Evolutionary conservation across 2,797 vertebrate species (phyloP).

Genomic region (Silurus lanzhouensis): DNA sequence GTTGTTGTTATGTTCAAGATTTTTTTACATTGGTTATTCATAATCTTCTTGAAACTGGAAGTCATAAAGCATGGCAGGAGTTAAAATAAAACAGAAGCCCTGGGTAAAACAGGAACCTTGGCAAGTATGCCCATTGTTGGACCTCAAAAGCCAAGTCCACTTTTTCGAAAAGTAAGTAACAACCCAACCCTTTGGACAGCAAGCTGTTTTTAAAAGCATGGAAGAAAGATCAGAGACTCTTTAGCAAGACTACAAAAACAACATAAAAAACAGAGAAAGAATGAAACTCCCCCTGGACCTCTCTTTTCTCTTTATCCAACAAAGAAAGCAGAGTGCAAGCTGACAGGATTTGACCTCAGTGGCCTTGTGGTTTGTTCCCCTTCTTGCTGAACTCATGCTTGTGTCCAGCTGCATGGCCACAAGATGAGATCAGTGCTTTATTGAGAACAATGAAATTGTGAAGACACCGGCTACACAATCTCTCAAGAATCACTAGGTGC

Average conservation of each 20-base stretch:
- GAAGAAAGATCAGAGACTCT: conserved; percentile 70
- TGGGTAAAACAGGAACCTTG: not conserved
- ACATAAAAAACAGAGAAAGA: conserved; percentile 70
- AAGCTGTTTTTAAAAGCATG: conserved; percentile 66
- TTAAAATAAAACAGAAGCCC: conserved; percentile 16
- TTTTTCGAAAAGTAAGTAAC: conserved; percentile 27
- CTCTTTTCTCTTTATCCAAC: conserved; percentile 58
- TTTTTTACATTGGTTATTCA: not conserved
- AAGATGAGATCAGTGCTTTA: conserved; percentile 71
- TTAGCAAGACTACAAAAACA: conserved; percentile 67
- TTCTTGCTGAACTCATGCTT: conserved; percentile 64
- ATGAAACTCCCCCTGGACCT: conserved; percentile 63
- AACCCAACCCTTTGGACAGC: conserved; percentile 16
- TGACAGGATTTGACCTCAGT: conserved; percentile 69
- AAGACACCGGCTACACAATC: conserved; percentile 65
- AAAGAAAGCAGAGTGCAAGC: conserved; percentile 71
- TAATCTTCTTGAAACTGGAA: not conserved
- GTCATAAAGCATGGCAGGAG: not conserved
- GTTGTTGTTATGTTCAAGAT: not conserved
- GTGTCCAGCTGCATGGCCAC: conserved; percentile 74
- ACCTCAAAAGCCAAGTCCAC: conserved; percentile 29
- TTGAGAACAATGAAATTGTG: conserved; percentile 56
- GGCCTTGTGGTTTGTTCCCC: conserved; percentile 71
- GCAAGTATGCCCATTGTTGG: conserved; percentile 32
- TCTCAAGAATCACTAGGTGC: conserved; percentile 66